A percentile compares a stretch with the other conserved stretches of the same genome.
Evolutionary conservation across 2,113 vertebrate genomes (phyloP).

Genomic region (Rissa tridactyla): DNA sequence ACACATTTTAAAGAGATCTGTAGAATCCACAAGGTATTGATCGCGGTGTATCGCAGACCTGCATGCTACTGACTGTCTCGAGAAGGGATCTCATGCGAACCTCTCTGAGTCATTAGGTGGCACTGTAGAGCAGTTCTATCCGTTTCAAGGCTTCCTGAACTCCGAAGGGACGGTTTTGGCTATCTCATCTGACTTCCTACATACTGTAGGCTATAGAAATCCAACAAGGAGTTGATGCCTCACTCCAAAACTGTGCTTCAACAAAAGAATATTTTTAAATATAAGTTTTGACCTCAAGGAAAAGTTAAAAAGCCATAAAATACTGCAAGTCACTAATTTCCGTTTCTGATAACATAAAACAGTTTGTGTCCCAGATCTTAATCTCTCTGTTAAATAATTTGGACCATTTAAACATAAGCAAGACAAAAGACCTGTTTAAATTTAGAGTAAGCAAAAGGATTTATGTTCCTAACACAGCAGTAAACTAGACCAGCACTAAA

Average conservation of each 20-base stretch:
- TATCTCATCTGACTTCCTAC: neutral
- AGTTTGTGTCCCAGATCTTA: neutral
- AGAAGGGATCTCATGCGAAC: neutral
- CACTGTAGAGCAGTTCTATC: neutral
- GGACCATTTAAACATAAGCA: neutral
- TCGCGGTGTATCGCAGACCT: neutral
- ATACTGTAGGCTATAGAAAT: neutral
- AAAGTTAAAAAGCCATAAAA: neutral
- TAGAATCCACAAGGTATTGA: neutral
- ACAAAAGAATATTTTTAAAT: neutral
- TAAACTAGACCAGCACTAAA: neutral
- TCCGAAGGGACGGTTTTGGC: neutral
- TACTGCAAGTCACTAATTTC: neutral
- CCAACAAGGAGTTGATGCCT: neutral
- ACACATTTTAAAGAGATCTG: neutral
- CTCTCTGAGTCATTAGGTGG: neutral
- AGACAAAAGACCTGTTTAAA: neutral
- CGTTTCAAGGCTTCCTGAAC: neutral
- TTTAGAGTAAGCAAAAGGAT: neutral
- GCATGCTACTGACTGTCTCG: neutral
- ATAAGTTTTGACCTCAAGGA: neutral
- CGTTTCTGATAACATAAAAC: neutral
- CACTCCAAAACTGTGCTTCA: neutral
- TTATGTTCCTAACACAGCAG: neutral
- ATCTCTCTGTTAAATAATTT: neutral